Evolutionary conservation across 1,140 invertebrate genomes (phyloP), one percentile per base, ranked within the genome.

Genomic region (Carposina sasakii): DNA sequence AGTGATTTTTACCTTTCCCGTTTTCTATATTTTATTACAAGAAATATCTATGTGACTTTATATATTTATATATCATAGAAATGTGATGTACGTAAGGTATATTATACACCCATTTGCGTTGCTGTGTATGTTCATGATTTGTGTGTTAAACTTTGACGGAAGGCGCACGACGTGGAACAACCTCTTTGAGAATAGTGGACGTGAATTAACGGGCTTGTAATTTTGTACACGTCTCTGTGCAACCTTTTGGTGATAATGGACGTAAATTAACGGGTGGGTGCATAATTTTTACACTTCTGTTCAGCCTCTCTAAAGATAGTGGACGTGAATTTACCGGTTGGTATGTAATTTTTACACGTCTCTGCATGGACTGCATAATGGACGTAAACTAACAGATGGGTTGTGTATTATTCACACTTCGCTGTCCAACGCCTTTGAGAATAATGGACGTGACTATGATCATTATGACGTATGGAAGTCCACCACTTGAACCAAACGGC

Each of bases 1-100:
- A 76, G 73, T 76, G 73, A 76, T 69, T 73, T 39, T 60, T 63
- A 52, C 48, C 53, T 60, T 64, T 55, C 60, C 60, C 61, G 44
- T 47, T 58, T 69, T 70, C 12, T 68, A 55, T 71, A 67, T 65
- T 63, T 59, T 67, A 66, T 60, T 57, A 52, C 52, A 53, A 59
- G 60, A 51, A 48, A 56, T 43, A 52, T 57, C 54, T 64, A 69
- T 51, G 55, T 62, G 58, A 67, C 55, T 66, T 49, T 49, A 44
- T 33, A 57, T 60, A 64, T 59, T 58, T n/a, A n/a, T 59, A 64
- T 71, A 66, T 64, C 57, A 62, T 60, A 52, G 37, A 46, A 52
- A 51, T 63, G 59, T 65, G 66, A 71, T 66, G 51, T 71, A 64
- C 48, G 40, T 71, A 69, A 69, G 63, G 46, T 48, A 63, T 61